Base-by-base conservation (phyloP, 2,113 vertebrate species). In the Pontoporia blainvillei region DNA sequence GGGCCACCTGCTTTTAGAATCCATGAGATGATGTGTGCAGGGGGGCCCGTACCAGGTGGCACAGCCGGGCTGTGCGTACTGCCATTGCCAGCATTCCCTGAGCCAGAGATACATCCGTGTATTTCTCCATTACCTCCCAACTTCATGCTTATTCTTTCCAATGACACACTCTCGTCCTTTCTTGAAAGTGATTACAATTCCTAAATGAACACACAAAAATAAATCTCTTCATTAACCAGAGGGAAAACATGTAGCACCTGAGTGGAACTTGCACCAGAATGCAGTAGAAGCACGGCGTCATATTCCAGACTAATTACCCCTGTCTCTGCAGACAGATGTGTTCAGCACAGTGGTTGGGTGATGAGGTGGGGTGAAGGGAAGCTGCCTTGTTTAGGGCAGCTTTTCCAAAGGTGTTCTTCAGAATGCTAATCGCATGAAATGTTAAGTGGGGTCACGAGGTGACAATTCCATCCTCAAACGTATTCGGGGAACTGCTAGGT, bases 161-260 rank as follows among this genome's bases (percentile, higher is more conserved):
- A 39, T 12, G 67, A 44, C 72, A 82, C 0, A 0, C 49, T 94
- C 49, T 64, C 0, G 0, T 90, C 94, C 87, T 67, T 92, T 41
- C 79, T 92, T 4, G 46, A 86, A 96, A 90, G 88, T 57, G 91
- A 94, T 91, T 86, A 79, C 23, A 88, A 89, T 93, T 86, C 72
- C 78, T 93, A 89, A 95, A 86, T 64, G 83, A 95, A 66, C 67
- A 20, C 83, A 86, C 44, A 49, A 72, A 95, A 96, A 97, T 86
- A 95, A 92, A 89, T 46, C 66, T 97, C 71, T 95, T 94, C 83
- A 96, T 96, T 93, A 97, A 90, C 91, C 36, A n/a, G 49, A 21
- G 29, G 8, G 8, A 7, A 57, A 46, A 59, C 72, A 20, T 13
- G 10, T 27, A 23, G n/a, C 36, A 54, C 93, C 93, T 81, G 93